Conservation (phyloP, 2,113 vertebrate genomes). For the Nycticorax nycticorax region DNA sequence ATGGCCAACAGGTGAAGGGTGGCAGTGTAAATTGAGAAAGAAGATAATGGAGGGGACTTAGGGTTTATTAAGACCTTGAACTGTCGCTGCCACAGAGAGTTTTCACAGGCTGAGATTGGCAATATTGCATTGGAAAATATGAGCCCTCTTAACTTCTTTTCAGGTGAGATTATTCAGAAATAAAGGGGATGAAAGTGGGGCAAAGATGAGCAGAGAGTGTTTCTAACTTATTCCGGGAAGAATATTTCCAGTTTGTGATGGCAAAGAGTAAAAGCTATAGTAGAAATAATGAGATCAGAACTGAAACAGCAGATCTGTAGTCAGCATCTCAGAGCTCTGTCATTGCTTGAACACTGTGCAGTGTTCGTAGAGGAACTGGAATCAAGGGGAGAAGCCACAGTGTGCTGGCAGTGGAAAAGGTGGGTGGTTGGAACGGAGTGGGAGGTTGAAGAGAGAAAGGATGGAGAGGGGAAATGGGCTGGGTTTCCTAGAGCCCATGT, state of each 20-base stretch:
- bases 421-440: not conserved
- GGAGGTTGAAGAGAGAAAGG: not conserved
- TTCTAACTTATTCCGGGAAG: not conserved
- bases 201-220: not conserved
- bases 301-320: not conserved
- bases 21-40: not conserved
- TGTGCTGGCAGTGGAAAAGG: not conserved
- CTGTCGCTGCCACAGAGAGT: not conserved
- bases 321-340: not conserved
- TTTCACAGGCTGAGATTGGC: not conserved
- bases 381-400: not conserved
- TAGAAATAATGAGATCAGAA: not conserved
- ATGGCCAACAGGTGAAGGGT: not conserved
- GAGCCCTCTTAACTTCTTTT: not conserved
- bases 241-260: not conserved
- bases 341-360: not conserved
- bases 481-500: rapidly evolving
- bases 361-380: not conserved
- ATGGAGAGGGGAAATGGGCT: not conserved
- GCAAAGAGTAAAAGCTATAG: not conserved
- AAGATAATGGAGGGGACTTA: not conserved
- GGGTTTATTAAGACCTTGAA: not conserved
- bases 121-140: not conserved
- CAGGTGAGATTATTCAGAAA: not conserved
- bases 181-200: not conserved